Percentiles rank a stretch among this genome's conserved stretches.
Evolutionary conservation across 2,113 vertebrate species (phyloP).

Genomic region (Lipophrys pholis): DNA sequence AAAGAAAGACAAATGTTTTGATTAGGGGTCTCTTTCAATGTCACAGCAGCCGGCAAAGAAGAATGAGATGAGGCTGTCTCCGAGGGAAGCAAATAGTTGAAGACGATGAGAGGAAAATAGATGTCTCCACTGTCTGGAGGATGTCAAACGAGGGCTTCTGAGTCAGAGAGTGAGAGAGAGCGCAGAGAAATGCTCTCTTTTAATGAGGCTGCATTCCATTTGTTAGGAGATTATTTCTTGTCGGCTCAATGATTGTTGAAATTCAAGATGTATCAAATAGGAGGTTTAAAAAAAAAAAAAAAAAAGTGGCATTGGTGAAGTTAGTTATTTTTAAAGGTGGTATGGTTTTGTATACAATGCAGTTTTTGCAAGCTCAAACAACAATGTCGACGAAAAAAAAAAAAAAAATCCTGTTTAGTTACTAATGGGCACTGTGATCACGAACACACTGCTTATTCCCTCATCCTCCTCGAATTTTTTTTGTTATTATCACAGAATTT

Average conservation of each 20-base stretch:
- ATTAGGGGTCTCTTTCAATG: constrained; percentile 84
- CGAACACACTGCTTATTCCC: constrained; percentile 3
- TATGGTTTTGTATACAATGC: neutral
- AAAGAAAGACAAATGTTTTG: constrained; percentile 87
- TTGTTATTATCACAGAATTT: constrained; percentile 1
- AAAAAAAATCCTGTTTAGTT: neutral
- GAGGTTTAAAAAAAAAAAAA: neutral
- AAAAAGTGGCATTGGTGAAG: neutral
- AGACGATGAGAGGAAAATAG: constrained; percentile 72
- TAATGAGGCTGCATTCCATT: constrained; percentile 60
- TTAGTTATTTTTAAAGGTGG: constrained; percentile 1
- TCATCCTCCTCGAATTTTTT: neutral
- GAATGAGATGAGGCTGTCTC: constrained; percentile 74
- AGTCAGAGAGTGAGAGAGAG: constrained; percentile 43
- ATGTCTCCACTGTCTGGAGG: constrained; percentile 71
- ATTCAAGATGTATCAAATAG: constrained; percentile 19
- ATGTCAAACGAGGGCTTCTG: constrained; percentile 59
- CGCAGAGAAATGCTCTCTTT: constrained; percentile 52
- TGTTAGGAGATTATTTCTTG: constrained; percentile 33
- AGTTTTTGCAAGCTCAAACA: constrained; percentile 13
- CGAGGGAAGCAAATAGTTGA: constrained; percentile 70
- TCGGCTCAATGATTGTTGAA: constrained; percentile 30
- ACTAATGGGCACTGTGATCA: neutral
- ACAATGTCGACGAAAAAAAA: constrained; percentile 3
- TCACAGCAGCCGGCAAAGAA: constrained; percentile 72